Base-by-base conservation (phyloP, 1,140 invertebrate species). In the Calephelis virginiensis region DNA sequence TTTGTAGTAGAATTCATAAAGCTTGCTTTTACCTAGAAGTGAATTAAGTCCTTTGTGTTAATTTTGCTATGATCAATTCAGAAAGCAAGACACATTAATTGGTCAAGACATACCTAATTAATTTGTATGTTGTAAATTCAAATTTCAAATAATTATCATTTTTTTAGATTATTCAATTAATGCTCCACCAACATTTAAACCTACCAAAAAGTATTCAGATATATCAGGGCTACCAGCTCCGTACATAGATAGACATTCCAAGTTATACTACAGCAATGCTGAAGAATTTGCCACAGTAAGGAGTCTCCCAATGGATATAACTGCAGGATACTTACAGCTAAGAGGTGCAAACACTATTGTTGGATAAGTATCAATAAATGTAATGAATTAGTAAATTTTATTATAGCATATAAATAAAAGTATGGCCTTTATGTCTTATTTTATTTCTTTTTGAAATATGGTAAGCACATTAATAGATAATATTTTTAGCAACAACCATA, bases 121-220 rank as follows among this genome's bases (percentile, higher is more conserved):
- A 28, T 28, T 28, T 28, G 28, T 28, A 28, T 28, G 28, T 28
- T 28, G 28, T 28, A 28, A 28, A 28, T 28, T 28, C 5, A 28
- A 17, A 17, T 17, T 17, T n/a, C n/a, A n/a, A n/a, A n/a, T n/a
- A n/a, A n/a, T n/a, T n/a, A n/a, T n/a, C 62, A 69, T 66, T 56
- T 50, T 93, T 92, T 65, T 80, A 96, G 95, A 97, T 89, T 95
- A 94, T 80, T 94, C 94, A 49, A 96, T 98, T 68, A 97, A 98
- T 92, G 97, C 97, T 45, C 97, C 97, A 14, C 97, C 97, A 47
- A 97, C 97, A 66, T 97, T 98, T 74, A 95, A 95, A 85, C 97
- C 97, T 37, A 94, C 96, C 3, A 98, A 98, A 83, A 98, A 98
- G 80, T 98, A 98, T 89, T 98, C 97, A 0, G 97, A 98, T 83